phyloP scores from a whole-genome alignment of 2,113 vertebrate genomes.

The Empidonax traillii region DNA sequence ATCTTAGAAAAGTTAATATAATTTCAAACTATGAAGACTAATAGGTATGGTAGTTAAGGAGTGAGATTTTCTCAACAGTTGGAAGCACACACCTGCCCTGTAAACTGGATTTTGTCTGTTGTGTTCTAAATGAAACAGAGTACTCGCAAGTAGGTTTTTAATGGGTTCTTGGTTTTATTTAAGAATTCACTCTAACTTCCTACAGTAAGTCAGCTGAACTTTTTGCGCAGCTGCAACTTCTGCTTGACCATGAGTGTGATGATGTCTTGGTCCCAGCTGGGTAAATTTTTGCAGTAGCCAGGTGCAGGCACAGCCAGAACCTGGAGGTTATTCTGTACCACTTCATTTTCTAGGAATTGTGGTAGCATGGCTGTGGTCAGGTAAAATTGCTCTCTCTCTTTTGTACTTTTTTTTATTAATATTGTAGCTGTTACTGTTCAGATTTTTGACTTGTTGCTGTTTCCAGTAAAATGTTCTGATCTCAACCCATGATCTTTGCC shows the following conservation, averaged over 20 bases:
- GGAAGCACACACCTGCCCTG: neutral
- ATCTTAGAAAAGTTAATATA: neutral
- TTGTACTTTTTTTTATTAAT: neutral
- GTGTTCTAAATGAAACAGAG: neutral
- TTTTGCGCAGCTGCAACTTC: neutral
- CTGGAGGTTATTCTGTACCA: neutral
- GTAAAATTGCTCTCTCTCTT: neutral
- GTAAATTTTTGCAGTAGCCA: neutral
- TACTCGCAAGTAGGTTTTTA: neutral
- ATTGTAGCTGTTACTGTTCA: neutral
- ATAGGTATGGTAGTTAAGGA: neutral
- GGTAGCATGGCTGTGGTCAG: neutral
- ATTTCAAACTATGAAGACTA: neutral
- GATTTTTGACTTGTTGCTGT: neutral
- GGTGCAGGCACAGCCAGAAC: neutral
- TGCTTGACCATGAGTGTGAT: neutral
- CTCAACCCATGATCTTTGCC: neutral
- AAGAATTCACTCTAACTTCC: accelerated
- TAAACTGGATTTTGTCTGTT: neutral
- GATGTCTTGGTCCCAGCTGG: neutral
- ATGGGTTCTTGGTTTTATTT: neutral
- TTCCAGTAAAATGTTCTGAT: neutral
- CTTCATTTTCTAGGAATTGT: neutral
- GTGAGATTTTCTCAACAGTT: neutral
- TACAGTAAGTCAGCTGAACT: neutral